phyloP scores from a whole-genome alignment of 2,888 invertebrate species.

The Coenonympha arcania region DNA sequence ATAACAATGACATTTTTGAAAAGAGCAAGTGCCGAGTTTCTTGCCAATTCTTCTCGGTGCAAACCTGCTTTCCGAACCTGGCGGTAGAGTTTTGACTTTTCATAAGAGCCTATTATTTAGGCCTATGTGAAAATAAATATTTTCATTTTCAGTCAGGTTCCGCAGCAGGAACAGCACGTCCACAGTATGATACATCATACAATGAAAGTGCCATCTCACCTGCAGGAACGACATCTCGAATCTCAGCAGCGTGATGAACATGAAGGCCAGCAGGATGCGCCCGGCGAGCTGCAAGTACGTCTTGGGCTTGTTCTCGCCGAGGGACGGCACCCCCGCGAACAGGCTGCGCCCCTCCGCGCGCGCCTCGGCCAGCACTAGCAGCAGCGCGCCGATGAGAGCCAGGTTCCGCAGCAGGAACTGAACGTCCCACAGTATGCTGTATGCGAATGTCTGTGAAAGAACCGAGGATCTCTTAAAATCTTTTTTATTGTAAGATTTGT shows the following conservation, averaged over 20 bases:
- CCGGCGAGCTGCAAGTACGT: conserved; percentile 97
- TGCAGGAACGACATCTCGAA: conserved; percentile 93
- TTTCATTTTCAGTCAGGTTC: no score
- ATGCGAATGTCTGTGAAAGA: conserved; percentile 85
- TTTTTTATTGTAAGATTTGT: no score
- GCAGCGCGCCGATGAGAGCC: conserved; percentile 96
- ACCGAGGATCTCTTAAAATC: not conserved
- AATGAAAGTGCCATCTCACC: conserved; percentile 53
- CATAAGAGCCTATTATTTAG: no score
- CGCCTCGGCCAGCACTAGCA: conserved; percentile 96
- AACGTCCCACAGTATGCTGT: conserved; percentile 98
- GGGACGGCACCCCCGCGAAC: conserved; percentile 94
- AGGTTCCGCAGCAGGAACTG: conserved; percentile 97
- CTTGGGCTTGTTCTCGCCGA: conserved; percentile 97
- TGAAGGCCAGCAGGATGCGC: conserved; percentile 95
- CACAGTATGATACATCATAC: no score
- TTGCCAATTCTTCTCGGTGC: no score
- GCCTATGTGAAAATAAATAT: no score
- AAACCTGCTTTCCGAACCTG: no score
- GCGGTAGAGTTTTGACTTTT: no score
- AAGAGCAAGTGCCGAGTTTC: no score
- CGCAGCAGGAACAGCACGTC: no score
- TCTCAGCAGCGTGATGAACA: conserved; percentile 97
- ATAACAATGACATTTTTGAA: no score
- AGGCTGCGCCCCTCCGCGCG: conserved; percentile 93